These are phyloP conservation scores for Pseudochirops corinnae DNA, from an alignment of 2,797 vertebrate species.

Conservation along the genomic window DNA sequence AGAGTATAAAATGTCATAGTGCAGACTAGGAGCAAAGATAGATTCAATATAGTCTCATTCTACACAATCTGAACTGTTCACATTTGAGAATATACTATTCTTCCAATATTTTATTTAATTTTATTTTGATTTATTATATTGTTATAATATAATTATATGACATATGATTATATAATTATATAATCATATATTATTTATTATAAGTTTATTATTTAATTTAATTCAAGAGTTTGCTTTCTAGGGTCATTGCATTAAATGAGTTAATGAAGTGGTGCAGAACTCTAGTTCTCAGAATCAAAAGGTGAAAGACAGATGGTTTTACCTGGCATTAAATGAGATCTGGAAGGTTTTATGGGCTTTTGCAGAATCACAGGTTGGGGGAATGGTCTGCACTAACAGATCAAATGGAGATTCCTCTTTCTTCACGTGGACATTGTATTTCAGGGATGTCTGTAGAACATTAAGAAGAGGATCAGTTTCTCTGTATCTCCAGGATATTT, in stretches of 20 bases:
- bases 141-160: no score
- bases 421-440: conserved; percentile 74
- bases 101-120: conserved; percentile 11
- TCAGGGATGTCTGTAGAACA: conserved; percentile 75
- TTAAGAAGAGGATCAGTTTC: conserved; percentile 49
- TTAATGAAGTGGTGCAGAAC: not conserved
- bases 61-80: not conserved
- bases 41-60: not conserved
- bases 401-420: conserved; percentile 58
- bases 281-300: not conserved
- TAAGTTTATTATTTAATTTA: not conserved
- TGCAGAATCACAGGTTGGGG: conserved; percentile 46
- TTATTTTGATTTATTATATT: no score
- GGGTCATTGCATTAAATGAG: not conserved
- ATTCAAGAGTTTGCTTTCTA: not conserved
- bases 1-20: not conserved
- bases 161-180: no score
- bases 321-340: conserved; percentile 76
- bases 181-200: no score
- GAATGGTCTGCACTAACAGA: conserved; percentile 63
- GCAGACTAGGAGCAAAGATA: not conserved
- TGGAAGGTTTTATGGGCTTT: conserved; percentile 68
- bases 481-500: not conserved
- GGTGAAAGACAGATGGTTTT: conserved; percentile 30
- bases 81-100: not conserved